Evolutionary conservation across 2,888 invertebrate genomes (phyloP), one percentile per base, ranked within the genome.

Genomic region (Amiota communis): DNA sequence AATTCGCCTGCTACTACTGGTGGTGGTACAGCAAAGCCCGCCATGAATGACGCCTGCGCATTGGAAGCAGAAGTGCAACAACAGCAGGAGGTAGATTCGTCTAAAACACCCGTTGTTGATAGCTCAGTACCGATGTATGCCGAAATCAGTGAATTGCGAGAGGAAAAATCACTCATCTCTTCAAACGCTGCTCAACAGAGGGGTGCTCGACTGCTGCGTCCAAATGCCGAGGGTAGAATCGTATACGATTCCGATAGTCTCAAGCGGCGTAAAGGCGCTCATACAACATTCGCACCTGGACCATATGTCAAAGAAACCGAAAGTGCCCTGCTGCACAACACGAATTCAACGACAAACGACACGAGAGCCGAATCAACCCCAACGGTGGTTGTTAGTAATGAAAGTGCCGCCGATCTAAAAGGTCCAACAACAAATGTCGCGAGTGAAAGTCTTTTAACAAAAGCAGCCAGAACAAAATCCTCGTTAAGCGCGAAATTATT

Each of bases 161-260:
- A 86, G 75, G 84, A 86, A 74, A 80, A 83, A 70, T 75, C 81
- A 64, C 83, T 82, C 75, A 75, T 78, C 68, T 78, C 82, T 69
- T 75, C 78, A 70, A 72, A 74, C 36, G n/a, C 36, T 36, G n/a
- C 17, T 13, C 72, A 72, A 20, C 36, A 49, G 72, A 47, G 59
- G 20, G 68, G 68, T 79, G 77, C 95, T 23, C 92, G 95, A 85
- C 96, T 96, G 57, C 95, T 94, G 51, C 90, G 97, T 63, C 78
- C 88, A 71, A 95, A 96, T 89, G 94, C 96, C 36, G 95, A 95
- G 84, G 97, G 97, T 70, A 95, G 95, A 91, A 95, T 97, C 63
- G 94, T 97, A 75, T 97, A 95, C 90, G 95, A 95, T 77, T 96
- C 96, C 20, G 96, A 96, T 83, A 96, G 96, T 86, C 90, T 96